Conservation (phyloP, 2,888 invertebrate species). For the Pseudococcus longispinus region DNA sequence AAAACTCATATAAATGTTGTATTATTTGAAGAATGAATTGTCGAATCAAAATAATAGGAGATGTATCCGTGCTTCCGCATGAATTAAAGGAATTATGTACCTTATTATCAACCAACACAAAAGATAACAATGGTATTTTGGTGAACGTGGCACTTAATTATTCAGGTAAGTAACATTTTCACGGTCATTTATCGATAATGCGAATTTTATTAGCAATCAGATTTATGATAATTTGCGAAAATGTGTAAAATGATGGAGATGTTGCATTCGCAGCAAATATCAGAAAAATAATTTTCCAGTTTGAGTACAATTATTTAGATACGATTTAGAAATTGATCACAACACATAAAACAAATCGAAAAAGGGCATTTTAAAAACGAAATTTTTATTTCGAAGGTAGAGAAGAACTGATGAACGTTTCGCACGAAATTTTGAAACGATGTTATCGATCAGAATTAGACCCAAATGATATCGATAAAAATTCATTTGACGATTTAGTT, state of each 20-base stretch:
- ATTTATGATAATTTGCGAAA: not conserved
- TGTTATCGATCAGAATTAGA: not conserved
- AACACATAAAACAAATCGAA: not conserved
- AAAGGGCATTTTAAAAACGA: not conserved
- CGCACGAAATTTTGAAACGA: not conserved
- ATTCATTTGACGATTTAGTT: not conserved
- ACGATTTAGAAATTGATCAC: too few species aligned
- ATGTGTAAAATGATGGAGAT: not conserved
- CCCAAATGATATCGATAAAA: not conserved
- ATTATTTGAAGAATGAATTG: not conserved
- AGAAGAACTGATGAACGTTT: slow-evolving; percentile 27
- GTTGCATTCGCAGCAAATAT: not conserved
- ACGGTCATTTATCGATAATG: not conserved
- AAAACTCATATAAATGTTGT: not conserved
- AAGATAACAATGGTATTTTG: not conserved
- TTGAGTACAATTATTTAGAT: too few species aligned
- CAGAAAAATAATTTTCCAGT: not conserved
- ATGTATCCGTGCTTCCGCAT: slow-evolving; percentile 10
- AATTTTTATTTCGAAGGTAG: not conserved
- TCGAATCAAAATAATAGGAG: slow-evolving; percentile 34
- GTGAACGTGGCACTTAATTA: slow-evolving; percentile 51
- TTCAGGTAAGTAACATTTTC: slow-evolving; percentile 40
- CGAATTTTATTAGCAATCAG: not conserved
- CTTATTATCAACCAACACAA: not conserved
- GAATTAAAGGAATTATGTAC: slow-evolving; percentile 28